phyloP scores from a whole-genome alignment of 2,797 vertebrate genomes.

The Vultur gryphus region DNA sequence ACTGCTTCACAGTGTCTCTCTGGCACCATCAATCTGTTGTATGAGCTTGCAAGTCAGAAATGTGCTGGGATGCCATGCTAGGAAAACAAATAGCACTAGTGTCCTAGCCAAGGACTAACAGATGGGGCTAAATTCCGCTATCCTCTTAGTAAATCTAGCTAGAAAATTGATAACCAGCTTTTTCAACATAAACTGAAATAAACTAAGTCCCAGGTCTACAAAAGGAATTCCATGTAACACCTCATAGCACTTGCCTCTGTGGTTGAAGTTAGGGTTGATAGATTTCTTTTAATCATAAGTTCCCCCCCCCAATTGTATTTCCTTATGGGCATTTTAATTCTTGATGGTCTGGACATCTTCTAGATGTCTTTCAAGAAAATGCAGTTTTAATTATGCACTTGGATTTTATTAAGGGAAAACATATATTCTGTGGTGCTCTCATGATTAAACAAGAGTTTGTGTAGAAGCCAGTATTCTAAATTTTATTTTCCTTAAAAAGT shows the following conservation, averaged over 20 bases:
- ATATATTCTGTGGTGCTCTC: not conserved
- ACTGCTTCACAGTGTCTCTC: not conserved
- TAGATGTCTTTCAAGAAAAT: not conserved
- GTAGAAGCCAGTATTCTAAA: not conserved
- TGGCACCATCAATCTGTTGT: conserved; percentile 6
- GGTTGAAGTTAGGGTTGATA: not conserved
- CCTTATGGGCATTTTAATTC: not conserved
- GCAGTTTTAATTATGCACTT: not conserved
- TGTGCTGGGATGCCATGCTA: not conserved
- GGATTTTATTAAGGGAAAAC: not conserved
- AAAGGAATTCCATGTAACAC: not conserved
- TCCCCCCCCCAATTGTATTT: not conserved
- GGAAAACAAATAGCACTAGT: conserved; percentile 22
- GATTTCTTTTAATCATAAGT: not conserved
- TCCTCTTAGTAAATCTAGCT: not conserved
- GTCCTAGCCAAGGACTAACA: conserved; percentile 43
- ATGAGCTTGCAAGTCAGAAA: not conserved
- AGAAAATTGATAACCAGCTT: not conserved
- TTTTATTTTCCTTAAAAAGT: not conserved
- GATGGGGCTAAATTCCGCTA: conserved; percentile 6
- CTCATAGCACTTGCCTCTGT: not conserved
- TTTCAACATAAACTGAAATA: not conserved
- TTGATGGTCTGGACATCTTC: not conserved
- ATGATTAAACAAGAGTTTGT: conserved; percentile 9
- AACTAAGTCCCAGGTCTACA: not conserved